Conservation (phyloP, 1,140 invertebrate species). For the Cheumatopsyche charites region DNA sequence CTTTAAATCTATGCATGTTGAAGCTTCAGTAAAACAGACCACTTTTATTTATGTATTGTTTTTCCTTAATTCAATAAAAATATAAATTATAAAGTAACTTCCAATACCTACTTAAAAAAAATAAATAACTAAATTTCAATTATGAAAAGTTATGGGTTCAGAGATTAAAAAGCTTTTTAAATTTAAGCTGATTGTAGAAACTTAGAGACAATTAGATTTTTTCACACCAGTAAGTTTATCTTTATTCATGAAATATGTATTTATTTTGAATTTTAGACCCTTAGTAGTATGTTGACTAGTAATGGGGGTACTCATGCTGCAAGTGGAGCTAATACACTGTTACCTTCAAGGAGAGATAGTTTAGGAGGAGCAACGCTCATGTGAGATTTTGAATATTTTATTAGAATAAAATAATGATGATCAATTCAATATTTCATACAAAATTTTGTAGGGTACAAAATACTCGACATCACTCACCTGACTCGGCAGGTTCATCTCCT, state of each 20-base stretch:
- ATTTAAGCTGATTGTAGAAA: too few species aligned
- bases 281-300: constrained; percentile 69
- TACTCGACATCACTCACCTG: constrained; percentile 41
- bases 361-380: constrained; percentile 62
- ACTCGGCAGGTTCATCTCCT: constrained; percentile 42
- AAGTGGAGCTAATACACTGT: constrained; percentile 57
- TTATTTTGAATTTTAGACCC: constrained; percentile 61
- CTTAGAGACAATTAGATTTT: background rate
- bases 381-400: constrained; percentile 49
- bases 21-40: background rate
- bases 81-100: too few species aligned
- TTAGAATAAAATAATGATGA: background rate
- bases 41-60: background rate
- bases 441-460: constrained; percentile 43
- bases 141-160: too few species aligned
- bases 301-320: constrained; percentile 62
- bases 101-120: too few species aligned
- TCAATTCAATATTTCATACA: background rate
- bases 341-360: constrained; percentile 74
- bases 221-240: too few species aligned
- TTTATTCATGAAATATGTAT: background rate
- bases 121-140: too few species aligned
- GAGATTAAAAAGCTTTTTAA: too few species aligned
- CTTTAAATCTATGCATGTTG: constrained; percentile 8
- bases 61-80: too few species aligned